Evolutionary conservation across 2,797 vertebrate genomes (phyloP).

Genomic region (Sebastes diploproa): DNA sequence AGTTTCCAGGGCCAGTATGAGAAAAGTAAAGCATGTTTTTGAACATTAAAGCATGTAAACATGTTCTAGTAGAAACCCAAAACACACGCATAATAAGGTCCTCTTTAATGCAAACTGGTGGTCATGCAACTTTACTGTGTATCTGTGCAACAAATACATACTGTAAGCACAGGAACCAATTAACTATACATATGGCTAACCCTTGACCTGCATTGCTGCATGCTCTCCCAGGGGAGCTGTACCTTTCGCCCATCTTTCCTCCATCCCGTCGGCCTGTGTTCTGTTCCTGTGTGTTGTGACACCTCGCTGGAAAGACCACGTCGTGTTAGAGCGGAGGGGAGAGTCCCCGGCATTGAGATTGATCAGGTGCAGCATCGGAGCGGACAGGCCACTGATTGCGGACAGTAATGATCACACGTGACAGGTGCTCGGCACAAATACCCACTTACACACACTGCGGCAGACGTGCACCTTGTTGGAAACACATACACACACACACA

Average conservation of each 20-base stretch:
- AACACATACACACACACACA: not conserved
- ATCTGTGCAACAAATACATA: not conserved
- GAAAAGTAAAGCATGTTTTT: too few relatives aligned
- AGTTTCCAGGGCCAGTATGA: too few relatives aligned
- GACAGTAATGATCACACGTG: conserved; percentile 44
- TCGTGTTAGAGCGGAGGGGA: not conserved
- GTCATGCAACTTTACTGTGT: not conserved
- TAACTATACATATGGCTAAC: not conserved
- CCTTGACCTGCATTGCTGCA: not conserved
- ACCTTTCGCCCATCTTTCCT: not conserved
- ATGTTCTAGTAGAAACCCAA: too few relatives aligned
- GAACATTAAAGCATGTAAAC: too few relatives aligned
- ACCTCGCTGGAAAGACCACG: not conserved
- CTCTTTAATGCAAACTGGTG: not conserved
- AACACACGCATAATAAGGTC: too few relatives aligned
- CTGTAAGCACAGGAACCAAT: not conserved
- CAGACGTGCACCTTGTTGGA: not conserved
- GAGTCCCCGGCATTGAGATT: conserved; percentile 35
- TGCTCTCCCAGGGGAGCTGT: not conserved
- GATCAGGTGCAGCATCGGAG: conserved; percentile 48
- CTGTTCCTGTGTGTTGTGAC: not conserved
- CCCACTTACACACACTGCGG: not conserved
- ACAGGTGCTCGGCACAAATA: conserved; percentile 7
- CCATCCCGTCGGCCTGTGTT: not conserved
- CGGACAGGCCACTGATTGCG: conserved; percentile 52